Base-by-base conservation (phyloP, 2,113 vertebrate genomes). In the Hepsetus odoe region DNA sequence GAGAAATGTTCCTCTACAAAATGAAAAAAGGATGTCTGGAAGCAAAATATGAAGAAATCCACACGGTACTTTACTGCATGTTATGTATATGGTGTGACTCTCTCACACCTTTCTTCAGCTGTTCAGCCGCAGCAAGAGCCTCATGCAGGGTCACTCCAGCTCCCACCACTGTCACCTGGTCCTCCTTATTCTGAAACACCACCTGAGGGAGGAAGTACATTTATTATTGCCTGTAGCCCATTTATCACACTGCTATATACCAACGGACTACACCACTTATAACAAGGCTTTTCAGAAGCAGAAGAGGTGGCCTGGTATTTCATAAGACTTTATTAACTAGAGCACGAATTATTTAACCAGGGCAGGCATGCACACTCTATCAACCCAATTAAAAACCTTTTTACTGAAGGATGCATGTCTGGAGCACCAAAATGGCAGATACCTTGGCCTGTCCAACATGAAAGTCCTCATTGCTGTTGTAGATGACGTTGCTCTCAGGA, bases 361-460 rank as follows among this genome's bases (percentile, higher is more conserved):
- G n/a, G n/a, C n/a, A n/a, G n/a, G n/a, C n/a, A n/a, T n/a, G n/a
- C n/a, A n/a, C n/a, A n/a, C n/a, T n/a, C n/a, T n/a, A n/a, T n/a
- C n/a, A n/a, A n/a, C n/a, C n/a, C n/a, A n/a, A n/a, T n/a, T n/a
- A n/a, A n/a, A n/a, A n/a, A n/a, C n/a, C n/a, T n/a, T n/a, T n/a
- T n/a, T n/a, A n/a, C n/a, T n/a, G n/a, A n/a, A n/a, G n/a, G n/a
- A n/a, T n/a, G n/a, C n/a, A 62, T 28, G 38, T 22, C 24, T 12
- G 20, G n/a, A n/a, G 18, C 16, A 49, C 46, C 20, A 2, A 18
- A 49, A 1, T 3, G 16, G 18, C 46, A 49, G 14, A 18, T 76
- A 98, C 97, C 94, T 98, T 98, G 79, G 94, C 96, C 79, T 98
- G 95, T 77, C 96, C 96, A 33, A 97, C 88, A 68, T 96, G 95